Base-by-base conservation (phyloP, 2,888 invertebrate species). In the Lithophane ornitopus region DNA sequence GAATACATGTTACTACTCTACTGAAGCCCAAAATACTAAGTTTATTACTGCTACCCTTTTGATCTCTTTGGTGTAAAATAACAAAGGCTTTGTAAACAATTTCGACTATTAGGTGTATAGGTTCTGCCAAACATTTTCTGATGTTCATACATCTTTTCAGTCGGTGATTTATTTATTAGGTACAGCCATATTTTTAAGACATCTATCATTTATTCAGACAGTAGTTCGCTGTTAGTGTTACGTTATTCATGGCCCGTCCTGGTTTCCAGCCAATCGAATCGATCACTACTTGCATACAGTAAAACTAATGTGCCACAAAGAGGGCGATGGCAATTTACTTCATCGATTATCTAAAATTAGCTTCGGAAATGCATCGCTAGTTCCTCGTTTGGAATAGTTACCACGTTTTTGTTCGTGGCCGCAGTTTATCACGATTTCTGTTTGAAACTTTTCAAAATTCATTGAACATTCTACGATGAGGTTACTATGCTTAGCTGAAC, bases 261-360 rank as follows among this genome's bases (percentile, higher is more conserved):
- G 82, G 82, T 84, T 89, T 79, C 76, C 68, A 81, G 72, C 78
- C 80, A 80, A 84, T 82, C 73, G 78, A 84, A 86, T 86, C 87
- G 83, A 87, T 89, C 85, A 82, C 71, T 80, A 81, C 80, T 79
- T 80, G 82, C 75, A 77, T 84, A 82, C 80, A 74, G 79, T 78
- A 80, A 84, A 85, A 79, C 72, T 58, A 88, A 86, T 85, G 71
- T 85, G 78, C 86, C 74, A 83, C 86, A 86, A 88, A 87, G 75
- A 85, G 78, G 81, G 78, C 81, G 78, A 85, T 82, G 79, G 87
- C 85, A 91, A 90, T 90, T 90, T 90, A 81, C 85, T 87, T 85
- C 84, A 93, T 92, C 88, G 91, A 91, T 91, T 89, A 87, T 86
- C 87, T 90, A 90, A 90, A 92, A 89, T 91, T 92, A 91, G 85